Percentiles rank a stretch among this genome's conserved stretches.
phyloP scores from a whole-genome alignment of 2,888 invertebrate species.

The Ditylenchus weischeri region DNA sequence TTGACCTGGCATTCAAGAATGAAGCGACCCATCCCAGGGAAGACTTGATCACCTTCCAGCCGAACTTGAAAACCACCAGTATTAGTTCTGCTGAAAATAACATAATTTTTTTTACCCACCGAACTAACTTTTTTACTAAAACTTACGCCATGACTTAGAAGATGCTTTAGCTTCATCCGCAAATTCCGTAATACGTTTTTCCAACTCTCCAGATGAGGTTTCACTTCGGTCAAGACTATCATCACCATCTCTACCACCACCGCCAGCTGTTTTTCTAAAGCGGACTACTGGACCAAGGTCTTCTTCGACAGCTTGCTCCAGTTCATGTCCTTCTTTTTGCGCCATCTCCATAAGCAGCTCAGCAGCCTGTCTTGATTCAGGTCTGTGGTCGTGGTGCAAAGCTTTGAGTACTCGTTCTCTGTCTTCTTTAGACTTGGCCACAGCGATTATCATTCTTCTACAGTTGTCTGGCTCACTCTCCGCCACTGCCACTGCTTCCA shows the following conservation, averaged over 20 bases:
- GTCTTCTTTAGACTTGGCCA: constrained; percentile 25
- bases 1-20: constrained; percentile 74
- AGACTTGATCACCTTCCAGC: constrained; percentile 31
- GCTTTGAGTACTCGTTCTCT: constrained; percentile 14
- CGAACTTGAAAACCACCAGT: constrained; percentile 25
- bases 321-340: constrained; percentile 4
- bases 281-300: neutral
- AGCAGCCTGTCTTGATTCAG: constrained; percentile 11
- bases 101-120: neutral
- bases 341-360: neutral
- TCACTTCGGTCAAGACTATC: too few species aligned
- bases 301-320: constrained; percentile 6
- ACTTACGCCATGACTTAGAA: neutral
- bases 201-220: neutral
- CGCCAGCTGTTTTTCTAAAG: neutral
- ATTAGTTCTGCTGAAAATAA: constrained; percentile 10
- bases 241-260: neutral
- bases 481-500: constrained; percentile 42
- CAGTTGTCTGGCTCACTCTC: too few species aligned
- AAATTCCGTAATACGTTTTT: neutral
- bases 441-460: constrained; percentile 40
- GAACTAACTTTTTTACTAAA: neutral
- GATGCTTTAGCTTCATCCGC: constrained; percentile 14
- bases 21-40: constrained; percentile 32
- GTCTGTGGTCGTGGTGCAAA: neutral